Percentiles rank a stretch among this genome's conserved stretches.
These are phyloP conservation scores for Caenorhabditis japonica DNA, from an alignment of 2,888 invertebrate species.

Conservation along the genomic window DNA sequence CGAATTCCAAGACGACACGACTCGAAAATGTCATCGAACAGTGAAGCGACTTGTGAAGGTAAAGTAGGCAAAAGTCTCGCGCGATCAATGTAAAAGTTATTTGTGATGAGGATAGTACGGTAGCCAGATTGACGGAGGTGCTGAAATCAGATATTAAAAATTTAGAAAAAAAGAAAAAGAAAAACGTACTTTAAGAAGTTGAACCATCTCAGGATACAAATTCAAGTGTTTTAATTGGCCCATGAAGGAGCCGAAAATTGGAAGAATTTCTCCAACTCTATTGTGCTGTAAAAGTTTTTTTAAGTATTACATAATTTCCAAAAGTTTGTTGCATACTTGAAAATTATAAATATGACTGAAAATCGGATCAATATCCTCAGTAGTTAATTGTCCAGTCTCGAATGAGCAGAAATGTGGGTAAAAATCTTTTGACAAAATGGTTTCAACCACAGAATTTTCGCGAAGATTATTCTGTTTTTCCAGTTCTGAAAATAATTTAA, in stretches of 20 bases:
- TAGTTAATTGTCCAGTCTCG: constrained; percentile 78
- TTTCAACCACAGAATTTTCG: constrained; percentile 73
- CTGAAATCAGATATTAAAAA: constrained; percentile 24
- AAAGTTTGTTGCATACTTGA: constrained; percentile 68
- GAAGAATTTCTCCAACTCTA: constrained; percentile 25
- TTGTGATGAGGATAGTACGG: constrained; percentile 79
- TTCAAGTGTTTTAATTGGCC: too few relatives aligned
- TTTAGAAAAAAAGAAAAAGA: background rate
- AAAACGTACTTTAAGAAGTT: constrained; percentile 33
- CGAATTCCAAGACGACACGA: constrained; percentile 78
- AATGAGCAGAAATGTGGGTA: constrained; percentile 66
- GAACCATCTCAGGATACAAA: constrained; percentile 44
- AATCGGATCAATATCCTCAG: constrained; percentile 77
- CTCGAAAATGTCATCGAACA: constrained; percentile 77
- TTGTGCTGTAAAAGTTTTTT: constrained; percentile 18
- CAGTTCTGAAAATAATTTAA: constrained; percentile 61
- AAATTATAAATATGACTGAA: constrained; percentile 78
- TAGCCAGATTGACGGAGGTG: constrained; percentile 77
- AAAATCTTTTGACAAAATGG: constrained; percentile 69
- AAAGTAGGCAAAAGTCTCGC: constrained; percentile 66
- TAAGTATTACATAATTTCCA: background rate
- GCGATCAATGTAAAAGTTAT: constrained; percentile 77
- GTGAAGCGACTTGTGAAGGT: constrained; percentile 30
- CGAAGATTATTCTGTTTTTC: constrained; percentile 75
- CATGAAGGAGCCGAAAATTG: constrained; percentile 24